phyloP scores from a whole-genome alignment of 2,113 vertebrate genomes.

The Genyomyrus donnyi region DNA sequence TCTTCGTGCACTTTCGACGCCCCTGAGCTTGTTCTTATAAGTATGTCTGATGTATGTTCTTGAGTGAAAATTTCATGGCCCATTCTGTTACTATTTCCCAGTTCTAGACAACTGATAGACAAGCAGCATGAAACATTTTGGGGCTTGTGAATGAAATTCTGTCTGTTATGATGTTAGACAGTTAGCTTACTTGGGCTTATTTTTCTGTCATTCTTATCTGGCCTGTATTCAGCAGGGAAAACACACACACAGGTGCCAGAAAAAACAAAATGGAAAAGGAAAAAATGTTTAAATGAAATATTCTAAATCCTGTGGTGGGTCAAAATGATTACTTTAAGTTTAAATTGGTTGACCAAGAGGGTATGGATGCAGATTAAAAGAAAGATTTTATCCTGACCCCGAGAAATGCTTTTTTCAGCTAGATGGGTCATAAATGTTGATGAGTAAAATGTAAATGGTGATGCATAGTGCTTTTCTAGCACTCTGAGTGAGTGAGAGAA shows the following conservation, averaged over 20 bases:
- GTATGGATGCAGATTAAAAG: neutral
- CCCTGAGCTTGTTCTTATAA: neutral
- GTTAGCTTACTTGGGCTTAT: neutral
- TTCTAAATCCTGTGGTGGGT: neutral
- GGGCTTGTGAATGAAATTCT: neutral
- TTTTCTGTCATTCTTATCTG: neutral
- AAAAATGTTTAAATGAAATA: neutral
- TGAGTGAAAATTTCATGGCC: neutral
- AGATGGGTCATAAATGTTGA: neutral
- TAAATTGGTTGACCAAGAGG: neutral
- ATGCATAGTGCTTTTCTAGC: neutral
- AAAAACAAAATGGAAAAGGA: neutral
- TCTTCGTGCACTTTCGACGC: neutral
- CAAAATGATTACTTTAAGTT: neutral
- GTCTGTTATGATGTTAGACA: neutral
- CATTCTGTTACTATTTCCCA: neutral
- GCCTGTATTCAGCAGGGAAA: neutral
- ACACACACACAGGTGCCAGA: neutral
- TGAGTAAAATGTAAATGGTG: constrained; percentile 1
- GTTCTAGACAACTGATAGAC: neutral
- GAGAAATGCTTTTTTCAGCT: neutral
- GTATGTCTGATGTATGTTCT: neutral
- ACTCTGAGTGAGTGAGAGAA: neutral
- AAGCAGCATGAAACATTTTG: neutral
- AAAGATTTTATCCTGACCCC: neutral